Evolutionary conservation across 1,140 invertebrate genomes (phyloP).

Genomic region (Anadara kagoshimensis): DNA sequence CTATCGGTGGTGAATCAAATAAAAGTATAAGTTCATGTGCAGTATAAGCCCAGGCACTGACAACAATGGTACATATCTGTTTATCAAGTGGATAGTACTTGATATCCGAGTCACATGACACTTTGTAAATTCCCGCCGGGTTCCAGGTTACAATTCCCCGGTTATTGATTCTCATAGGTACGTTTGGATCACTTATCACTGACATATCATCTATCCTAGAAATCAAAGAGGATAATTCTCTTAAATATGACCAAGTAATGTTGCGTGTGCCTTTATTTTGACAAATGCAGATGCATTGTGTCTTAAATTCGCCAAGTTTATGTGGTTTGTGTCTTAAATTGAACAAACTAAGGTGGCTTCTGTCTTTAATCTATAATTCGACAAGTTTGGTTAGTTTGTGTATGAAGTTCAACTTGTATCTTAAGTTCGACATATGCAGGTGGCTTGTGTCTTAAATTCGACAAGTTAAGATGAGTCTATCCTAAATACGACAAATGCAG

Average conservation of each 20-base stretch:
- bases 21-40: slow-evolving; percentile 13
- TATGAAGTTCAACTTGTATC: too few relatives aligned
- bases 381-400: too few relatives aligned
- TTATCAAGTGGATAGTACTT: slow-evolving; percentile 35
- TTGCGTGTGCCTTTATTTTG: neutral
- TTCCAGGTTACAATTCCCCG: slow-evolving; percentile 24
- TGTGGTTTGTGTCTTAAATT: neutral
- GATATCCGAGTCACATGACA: slow-evolving; percentile 34
- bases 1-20: slow-evolving; percentile 1
- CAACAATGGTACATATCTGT: slow-evolving; percentile 23
- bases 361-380: too few relatives aligned
- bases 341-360: too few relatives aligned
- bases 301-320: too few relatives aligned
- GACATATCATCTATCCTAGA: slow-evolving; percentile 13
- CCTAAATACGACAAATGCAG: too few relatives aligned
- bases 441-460: too few relatives aligned
- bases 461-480: too few relatives aligned
- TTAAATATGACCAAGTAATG: too few relatives aligned
- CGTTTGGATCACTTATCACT: slow-evolving; percentile 22
- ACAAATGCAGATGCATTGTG: neutral
- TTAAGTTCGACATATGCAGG: too few relatives aligned
- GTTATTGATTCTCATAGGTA: slow-evolving; percentile 27
- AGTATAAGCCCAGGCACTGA: slow-evolving; percentile 33
- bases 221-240: too few relatives aligned
- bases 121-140: slow-evolving; percentile 28